Percentiles rank a stretch among this genome's conserved stretches.
phyloP scores from a whole-genome alignment of 1,140 invertebrate species.

The Oppia nitens region DNA sequence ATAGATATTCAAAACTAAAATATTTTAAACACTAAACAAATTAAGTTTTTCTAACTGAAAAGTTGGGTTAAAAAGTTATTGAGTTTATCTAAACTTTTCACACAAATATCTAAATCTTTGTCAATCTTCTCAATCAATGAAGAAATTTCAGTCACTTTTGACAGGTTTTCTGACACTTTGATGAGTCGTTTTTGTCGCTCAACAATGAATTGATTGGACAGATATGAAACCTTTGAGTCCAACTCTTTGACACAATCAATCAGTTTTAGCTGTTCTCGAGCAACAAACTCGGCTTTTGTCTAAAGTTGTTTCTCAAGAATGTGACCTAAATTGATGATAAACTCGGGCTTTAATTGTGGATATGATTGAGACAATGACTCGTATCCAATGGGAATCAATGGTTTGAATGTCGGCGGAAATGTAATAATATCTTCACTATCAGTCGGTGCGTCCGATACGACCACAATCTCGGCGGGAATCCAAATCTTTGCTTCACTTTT shows the following conservation, averaged over 20 bases:
- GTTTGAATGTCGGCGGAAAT: background rate
- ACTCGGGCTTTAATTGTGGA: constrained; percentile 1
- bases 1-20: too few relatives aligned
- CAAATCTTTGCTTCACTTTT: background rate
- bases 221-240: background rate
- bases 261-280: background rate
- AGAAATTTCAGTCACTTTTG: constrained; percentile 12
- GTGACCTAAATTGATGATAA: constrained; percentile 7
- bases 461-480: background rate
- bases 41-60: constrained; percentile 9
- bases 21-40: too few relatives aligned
- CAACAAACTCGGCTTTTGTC: constrained; percentile 4
- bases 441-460: background rate
- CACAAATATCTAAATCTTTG: constrained; percentile 2
- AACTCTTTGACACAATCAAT: constrained; percentile 6
- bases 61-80: constrained; percentile 7
- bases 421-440: background rate
- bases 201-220: background rate
- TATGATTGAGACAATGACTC: background rate
- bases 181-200: constrained; percentile 8
- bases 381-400: constrained; percentile 14
- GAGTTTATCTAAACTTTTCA: constrained; percentile 4
- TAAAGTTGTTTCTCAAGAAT: constrained; percentile 2
- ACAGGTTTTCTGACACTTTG: constrained; percentile 11
- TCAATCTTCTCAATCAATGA: constrained; percentile 7